Evolutionary conservation across 2,797 vertebrate species (phyloP), one percentile per base, ranked within the genome.

Genomic region (Remorina albescens): DNA sequence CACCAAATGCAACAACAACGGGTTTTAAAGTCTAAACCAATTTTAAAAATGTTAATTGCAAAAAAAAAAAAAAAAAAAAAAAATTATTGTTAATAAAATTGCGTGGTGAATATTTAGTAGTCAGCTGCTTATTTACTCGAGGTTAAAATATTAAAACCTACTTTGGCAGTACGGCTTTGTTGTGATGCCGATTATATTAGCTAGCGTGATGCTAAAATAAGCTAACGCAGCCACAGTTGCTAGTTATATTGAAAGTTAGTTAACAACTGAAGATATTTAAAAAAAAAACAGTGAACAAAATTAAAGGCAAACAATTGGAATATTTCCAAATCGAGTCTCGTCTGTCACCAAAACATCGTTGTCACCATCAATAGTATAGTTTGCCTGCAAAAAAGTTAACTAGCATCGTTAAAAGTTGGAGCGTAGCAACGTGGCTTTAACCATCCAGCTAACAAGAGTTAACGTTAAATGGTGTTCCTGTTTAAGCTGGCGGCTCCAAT

Each of bases 341-440:
- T 26, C 8, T 44, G 28, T n/a, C 44, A 34, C 4, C 0, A 59
- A 47, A 9, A 30, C 6, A 1, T 8, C 10, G 34, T 11, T 25
- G 34, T 10, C 34, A 26, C 6, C 7, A 6, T 54, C 23, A 12
- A 26, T 1, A 64, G 39, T 36, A 58, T 30, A 46, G 26, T 50
- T 57, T 56, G 30, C 21, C 7, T 9, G 18, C 54, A 19, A 30
- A 1, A 57, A 39, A 59, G n/a, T 74, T 16, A 71, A 44, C 53
- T 32, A 28, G 28, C 32, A 58, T 5, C 57, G 66, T 77, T 49
- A 44, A 79, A 86, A 83, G 67, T 85, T 83, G 67, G 28, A 21
- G 46, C 15, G 34, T 72, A 80, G 71, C 82, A 82, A 81, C 84
- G 82, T 86, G 84, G 82, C 74, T 83, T 76, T 21, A n/a, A 26